Conservation (phyloP, 2,113 vertebrate species). For the Setophaga petechia region DNA sequence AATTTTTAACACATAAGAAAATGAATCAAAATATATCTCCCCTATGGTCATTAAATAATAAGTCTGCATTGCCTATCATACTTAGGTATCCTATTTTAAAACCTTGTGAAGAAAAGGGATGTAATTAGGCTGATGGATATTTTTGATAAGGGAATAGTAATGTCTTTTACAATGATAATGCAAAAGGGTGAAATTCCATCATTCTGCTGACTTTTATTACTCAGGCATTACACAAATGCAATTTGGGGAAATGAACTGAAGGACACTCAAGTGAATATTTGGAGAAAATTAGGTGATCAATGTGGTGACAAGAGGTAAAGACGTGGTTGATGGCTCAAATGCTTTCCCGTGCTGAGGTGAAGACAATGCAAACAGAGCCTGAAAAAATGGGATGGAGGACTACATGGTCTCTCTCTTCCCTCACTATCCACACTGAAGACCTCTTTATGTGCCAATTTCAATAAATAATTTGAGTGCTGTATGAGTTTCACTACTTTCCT, state of each 20-base stretch:
- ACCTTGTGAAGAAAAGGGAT: slow-evolving; percentile 37
- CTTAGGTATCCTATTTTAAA: slow-evolving; percentile 62
- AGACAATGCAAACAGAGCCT: background rate
- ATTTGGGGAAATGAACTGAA: slow-evolving; percentile 36
- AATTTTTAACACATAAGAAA: slow-evolving; percentile 58
- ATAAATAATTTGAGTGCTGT: background rate
- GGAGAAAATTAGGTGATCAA: background rate
- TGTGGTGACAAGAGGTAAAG: background rate
- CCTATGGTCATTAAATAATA: slow-evolving; percentile 61
- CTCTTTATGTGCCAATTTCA: background rate
- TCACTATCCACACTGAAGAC: background rate
- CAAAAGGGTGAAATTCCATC: slow-evolving; percentile 35
- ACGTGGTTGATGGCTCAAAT: background rate
- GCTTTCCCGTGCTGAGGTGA: background rate
- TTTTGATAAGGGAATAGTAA: slow-evolving; percentile 66
- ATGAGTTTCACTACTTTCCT: background rate
- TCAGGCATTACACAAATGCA: background rate
- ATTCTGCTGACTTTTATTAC: slow-evolving; percentile 54
- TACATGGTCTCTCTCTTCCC: background rate
- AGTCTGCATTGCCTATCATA: slow-evolving; percentile 29
- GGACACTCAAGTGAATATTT: slow-evolving; percentile 12
- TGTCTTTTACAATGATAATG: slow-evolving; percentile 58
- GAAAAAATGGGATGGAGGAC: background rate
- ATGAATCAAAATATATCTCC: slow-evolving; percentile 52
- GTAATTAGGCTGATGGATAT: slow-evolving; percentile 68